Conservation (phyloP, 2,888 invertebrate species). For the Cistogaster globosa region DNA sequence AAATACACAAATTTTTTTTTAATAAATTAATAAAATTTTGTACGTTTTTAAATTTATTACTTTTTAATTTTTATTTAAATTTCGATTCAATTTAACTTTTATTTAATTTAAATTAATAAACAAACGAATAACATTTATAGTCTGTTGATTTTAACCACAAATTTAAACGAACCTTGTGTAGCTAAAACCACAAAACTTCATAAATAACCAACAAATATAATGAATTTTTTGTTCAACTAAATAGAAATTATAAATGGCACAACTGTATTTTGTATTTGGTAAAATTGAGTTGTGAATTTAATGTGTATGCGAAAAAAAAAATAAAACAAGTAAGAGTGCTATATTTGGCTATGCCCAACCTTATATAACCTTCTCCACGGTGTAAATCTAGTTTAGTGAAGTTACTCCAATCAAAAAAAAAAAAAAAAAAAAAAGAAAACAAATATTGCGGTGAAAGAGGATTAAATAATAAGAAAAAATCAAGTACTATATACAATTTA, state of each 20-base stretch:
- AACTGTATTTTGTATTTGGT: too few relatives aligned
- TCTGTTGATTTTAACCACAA: conserved; percentile 47
- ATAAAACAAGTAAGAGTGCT: too few relatives aligned
- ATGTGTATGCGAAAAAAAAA: too few relatives aligned
- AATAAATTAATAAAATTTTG: neutral
- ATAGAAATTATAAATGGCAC: neutral
- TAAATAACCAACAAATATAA: conserved; percentile 8
- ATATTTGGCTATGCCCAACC: too few relatives aligned
- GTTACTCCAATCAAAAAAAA: too few relatives aligned
- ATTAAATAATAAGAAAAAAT: too few relatives aligned
- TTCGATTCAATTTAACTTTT: conserved; percentile 9
- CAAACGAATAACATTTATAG: neutral
- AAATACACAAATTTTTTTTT: neutral
- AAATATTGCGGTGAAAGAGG: too few relatives aligned
- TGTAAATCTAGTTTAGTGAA: too few relatives aligned
- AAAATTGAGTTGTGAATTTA: too few relatives aligned
- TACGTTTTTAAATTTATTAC: neutral
- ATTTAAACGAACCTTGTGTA: conserved; percentile 33
- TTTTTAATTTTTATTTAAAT: neutral
- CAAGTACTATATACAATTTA: too few relatives aligned
- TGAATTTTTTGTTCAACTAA: neutral
- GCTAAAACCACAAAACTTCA: conserved; percentile 55
- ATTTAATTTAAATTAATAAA: conserved; percentile 28
- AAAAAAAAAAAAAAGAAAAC: too few relatives aligned
- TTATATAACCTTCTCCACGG: too few relatives aligned